Percentiles rank a stretch among this genome's conserved stretches.
Evolutionary conservation across 1,140 invertebrate species (phyloP).

Genomic region (Cotesia chilonis): DNA sequence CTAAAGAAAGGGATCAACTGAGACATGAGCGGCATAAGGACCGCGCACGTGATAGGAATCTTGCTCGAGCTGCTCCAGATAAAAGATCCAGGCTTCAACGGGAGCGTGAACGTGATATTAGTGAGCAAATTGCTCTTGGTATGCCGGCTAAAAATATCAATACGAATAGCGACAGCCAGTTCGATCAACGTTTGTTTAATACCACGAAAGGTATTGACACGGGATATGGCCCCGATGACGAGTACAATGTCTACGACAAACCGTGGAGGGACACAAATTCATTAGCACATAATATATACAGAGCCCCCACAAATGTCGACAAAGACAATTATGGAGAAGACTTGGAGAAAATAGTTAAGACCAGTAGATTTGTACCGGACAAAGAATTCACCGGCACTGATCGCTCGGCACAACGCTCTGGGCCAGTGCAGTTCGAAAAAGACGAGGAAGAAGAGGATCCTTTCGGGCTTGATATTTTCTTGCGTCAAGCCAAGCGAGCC

Average conservation of each 20-base stretch:
- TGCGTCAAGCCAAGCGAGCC: slow-evolving; percentile 93
- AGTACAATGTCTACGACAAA: slow-evolving; percentile 98
- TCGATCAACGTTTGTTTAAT: slow-evolving; percentile 96
- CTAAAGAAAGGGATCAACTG: slow-evolving; percentile 88
- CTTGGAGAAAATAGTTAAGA: slow-evolving; percentile 84
- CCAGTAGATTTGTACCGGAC: slow-evolving; percentile 94
- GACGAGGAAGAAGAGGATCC: slow-evolving; percentile 95
- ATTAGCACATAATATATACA: slow-evolving; percentile 89
- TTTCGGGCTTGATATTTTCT: slow-evolving; percentile 97
- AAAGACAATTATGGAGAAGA: slow-evolving; percentile 92
- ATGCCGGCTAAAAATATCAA: slow-evolving; percentile 84
- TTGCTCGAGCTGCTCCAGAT: slow-evolving; percentile 92
- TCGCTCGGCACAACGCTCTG: slow-evolving; percentile 75
- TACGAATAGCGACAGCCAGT: slow-evolving; percentile 82
- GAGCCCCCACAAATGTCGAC: slow-evolving; percentile 89
- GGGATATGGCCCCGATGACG: slow-evolving; percentile 97
- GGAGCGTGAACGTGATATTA: slow-evolving; percentile 96
- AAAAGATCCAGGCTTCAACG: slow-evolving; percentile 89
- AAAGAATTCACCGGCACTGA: slow-evolving; percentile 95
- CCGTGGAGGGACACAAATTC: slow-evolving; percentile 86
- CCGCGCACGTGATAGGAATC: slow-evolving; percentile 89
- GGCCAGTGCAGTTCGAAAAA: slow-evolving; percentile 96
- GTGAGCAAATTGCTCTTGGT: slow-evolving; percentile 97
- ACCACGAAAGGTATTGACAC: slow-evolving; percentile 94
- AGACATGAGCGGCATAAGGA: slow-evolving; percentile 91